Conservation (phyloP, 37 sponge, comb jelly and placozoan genomes). For the Theonella swinhoei region DNA sequence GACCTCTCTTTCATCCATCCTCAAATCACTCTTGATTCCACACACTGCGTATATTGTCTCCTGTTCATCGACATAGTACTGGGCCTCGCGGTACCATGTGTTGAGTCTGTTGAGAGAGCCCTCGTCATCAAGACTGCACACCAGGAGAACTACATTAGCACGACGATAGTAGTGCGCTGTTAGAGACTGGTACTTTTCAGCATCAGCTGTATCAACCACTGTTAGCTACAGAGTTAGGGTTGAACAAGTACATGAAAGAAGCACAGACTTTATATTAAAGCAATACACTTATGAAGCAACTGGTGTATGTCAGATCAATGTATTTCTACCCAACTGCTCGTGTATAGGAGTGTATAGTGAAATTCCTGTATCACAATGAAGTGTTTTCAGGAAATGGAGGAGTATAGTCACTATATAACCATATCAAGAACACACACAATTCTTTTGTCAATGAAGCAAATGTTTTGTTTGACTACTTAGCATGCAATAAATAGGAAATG, state of each 20-base stretch:
- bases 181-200: slow-evolving; percentile 55
- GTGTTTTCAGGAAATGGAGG: too few species aligned
- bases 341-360: too few species aligned
- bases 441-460: too few species aligned
- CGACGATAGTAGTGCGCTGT: slow-evolving; percentile 65
- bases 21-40: slow-evolving; percentile 51
- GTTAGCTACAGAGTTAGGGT: slow-evolving; percentile 31
- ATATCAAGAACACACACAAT: too few species aligned
- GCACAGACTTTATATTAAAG: neutral
- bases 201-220: slow-evolving; percentile 51
- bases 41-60: slow-evolving; percentile 40
- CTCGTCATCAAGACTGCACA: slow-evolving; percentile 68
- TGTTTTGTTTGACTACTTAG: too few species aligned
- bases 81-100: slow-evolving; percentile 62
- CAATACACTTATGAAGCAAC: neutral
- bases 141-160: slow-evolving; percentile 44
- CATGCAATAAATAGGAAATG: too few species aligned
- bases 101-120: slow-evolving; percentile 45
- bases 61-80: slow-evolving; percentile 48
- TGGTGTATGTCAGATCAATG: neutral
- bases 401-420: neutral
- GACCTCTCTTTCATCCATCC: slow-evolving; percentile 41
- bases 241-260: neutral
- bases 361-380: too few species aligned
- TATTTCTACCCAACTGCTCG: neutral